Evolutionary conservation across 2,113 vertebrate genomes (phyloP), one percentile per base, ranked within the genome.

Genomic region (Aspidoscelis tigris): DNA sequence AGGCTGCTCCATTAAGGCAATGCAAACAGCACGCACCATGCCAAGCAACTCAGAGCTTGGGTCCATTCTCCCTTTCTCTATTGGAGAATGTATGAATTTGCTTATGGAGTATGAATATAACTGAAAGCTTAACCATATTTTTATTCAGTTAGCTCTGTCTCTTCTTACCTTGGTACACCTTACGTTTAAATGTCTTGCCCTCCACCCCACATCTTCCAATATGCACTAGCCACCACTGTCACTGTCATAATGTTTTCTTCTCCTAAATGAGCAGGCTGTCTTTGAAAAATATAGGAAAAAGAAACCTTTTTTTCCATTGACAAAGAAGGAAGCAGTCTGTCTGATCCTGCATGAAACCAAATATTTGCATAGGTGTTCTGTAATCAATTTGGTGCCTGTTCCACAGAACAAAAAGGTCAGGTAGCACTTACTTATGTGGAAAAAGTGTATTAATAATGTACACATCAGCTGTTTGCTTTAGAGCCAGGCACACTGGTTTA

Each of bases 301-400:
- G 70, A 80, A 66, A n/a, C 22, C 14, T 72, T 74, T 12, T 20
- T 74, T 73, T 73, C 77, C 76, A 79, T 65, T 65, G 21, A 10
- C 69, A 73, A 58, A 80, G 21, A 58, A 80, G 21, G 41, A 58
- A 74, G 66, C 41, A 65, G 55, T 50, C 58, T 74, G n/a, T 89
- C 26, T 21, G 83, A 73, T 79, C 66, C 70, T 18, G 5, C 44
- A 86, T 79, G 69, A 88, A 85, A 18, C 4, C 24, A 79, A 73
- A 82, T 50, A 83, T 84, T 88, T 91, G 1, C 10, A 83, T 78
- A 69, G 53, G 83, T 84, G 82, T 71, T 53, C 39, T 84, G 69
- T 1, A 84, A 47, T 14, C 86, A 86, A 87, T 90, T 85, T 26
- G 71, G 22, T 74, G 18, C 22, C 55, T 76, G 77, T 20, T 81